phyloP scores from a whole-genome alignment of 2,113 vertebrate genomes.

The Patagioenas fasciata region DNA sequence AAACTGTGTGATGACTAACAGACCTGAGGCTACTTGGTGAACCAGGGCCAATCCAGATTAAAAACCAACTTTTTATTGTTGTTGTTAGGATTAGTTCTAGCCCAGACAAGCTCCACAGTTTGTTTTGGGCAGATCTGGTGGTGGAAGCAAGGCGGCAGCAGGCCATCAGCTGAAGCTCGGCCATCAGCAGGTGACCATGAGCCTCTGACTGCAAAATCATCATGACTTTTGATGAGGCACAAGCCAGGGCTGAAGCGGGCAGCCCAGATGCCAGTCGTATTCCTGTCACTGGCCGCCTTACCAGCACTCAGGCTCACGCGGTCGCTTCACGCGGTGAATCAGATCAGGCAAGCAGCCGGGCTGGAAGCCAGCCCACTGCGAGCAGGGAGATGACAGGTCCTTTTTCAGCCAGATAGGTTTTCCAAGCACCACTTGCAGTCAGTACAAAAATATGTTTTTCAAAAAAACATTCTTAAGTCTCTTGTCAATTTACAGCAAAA shows the following conservation, averaged over 20 bases:
- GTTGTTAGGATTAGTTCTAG: background rate
- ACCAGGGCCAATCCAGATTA: background rate
- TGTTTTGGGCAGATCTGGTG: background rate
- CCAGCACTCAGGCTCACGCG: background rate
- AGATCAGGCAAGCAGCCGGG: background rate
- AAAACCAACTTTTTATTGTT: background rate
- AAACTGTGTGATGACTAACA: background rate
- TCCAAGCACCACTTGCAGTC: background rate
- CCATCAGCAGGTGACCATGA: background rate
- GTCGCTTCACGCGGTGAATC: background rate
- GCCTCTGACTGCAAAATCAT: background rate
- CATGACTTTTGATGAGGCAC: background rate
- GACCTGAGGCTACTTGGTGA: background rate
- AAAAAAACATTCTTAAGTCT: background rate
- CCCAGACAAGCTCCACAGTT: background rate
- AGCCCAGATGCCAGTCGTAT: background rate
- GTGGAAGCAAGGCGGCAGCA: background rate
- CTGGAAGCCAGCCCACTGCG: background rate
- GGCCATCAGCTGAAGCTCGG: background rate
- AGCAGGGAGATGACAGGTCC: background rate
- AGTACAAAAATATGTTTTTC: background rate
- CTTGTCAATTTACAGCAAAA: background rate
- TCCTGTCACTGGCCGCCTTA: background rate
- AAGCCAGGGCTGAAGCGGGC: background rate
- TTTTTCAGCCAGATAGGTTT: background rate